These are phyloP conservation scores for Pseudolaguvia tuberculata DNA, from an alignment of 2,113 vertebrate species.

Conservation along the genomic window DNA sequence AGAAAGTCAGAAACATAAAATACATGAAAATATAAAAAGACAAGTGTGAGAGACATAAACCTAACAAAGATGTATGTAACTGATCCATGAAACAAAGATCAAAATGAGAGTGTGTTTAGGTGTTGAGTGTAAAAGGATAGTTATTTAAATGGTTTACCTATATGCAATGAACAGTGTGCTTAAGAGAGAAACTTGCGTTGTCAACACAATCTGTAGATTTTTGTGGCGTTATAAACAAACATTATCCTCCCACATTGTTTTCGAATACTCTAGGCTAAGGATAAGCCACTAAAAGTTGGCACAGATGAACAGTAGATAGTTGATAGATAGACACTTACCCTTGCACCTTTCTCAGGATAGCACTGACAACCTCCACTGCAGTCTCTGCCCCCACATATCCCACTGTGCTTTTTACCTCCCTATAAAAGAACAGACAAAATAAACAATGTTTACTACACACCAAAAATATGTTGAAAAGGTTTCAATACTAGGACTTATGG, in stretches of 20 bases:
- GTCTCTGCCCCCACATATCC: conserved; percentile 90
- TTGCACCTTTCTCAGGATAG: conserved; percentile 91
- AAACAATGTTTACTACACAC: not conserved
- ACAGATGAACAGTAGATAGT: too few relatives aligned
- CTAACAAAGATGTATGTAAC: not conserved
- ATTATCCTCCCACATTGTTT: conserved; percentile 1
- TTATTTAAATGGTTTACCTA: not conserved
- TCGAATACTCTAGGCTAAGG: not conserved
- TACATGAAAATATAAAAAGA: conserved; percentile 23
- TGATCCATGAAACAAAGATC: conserved; percentile 1
- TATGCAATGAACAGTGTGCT: not conserved
- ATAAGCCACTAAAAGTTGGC: not conserved
- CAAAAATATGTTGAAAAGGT: not conserved
- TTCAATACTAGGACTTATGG: not conserved
- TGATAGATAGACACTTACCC: conserved; percentile 73
- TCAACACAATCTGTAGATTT: not conserved
- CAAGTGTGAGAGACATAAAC: not conserved
- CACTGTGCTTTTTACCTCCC: conserved; percentile 85
- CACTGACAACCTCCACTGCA: conserved; percentile 91
- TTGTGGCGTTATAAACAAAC: conserved; percentile 33
- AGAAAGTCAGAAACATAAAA: conserved; percentile 27
- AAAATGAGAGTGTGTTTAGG: not conserved
- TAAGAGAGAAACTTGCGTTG: not conserved
- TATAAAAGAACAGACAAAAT: conserved; percentile 58
- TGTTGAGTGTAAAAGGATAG: not conserved